A percentile compares a stretch with the other conserved stretches of the same genome.
Conservation (phyloP, 2,888 invertebrate genomes). For the Onthophagus sagittarius region DNA sequence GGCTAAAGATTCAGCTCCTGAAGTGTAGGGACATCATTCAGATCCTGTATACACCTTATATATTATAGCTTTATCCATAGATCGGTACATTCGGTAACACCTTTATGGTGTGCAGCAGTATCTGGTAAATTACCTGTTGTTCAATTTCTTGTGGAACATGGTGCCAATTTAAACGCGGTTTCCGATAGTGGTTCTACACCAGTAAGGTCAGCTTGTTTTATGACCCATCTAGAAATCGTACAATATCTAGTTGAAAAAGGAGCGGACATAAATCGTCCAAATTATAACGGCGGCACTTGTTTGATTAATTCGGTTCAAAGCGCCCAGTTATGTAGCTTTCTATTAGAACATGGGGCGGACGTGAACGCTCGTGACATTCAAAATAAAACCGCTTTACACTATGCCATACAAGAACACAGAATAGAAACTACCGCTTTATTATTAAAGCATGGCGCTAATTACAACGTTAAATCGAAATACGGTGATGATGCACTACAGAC, state of each 20-base stretch:
- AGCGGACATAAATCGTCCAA: constrained; percentile 79
- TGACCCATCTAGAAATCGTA: constrained; percentile 82
- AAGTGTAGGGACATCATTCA: not conserved
- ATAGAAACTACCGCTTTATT: constrained; percentile 80
- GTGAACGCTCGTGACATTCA: constrained; percentile 87
- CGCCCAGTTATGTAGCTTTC: constrained; percentile 71
- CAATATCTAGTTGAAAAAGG: constrained; percentile 71
- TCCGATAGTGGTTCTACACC: constrained; percentile 88
- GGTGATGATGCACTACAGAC: constrained; percentile 88
- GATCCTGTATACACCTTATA: not conserved
- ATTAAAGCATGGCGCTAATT: constrained; percentile 76
- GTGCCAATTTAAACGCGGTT: constrained; percentile 81
- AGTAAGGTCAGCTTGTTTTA: constrained; percentile 88
- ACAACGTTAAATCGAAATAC: constrained; percentile 69
- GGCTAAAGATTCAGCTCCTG: no score
- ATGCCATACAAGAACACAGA: constrained; percentile 84
- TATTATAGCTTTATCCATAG: constrained; percentile 37
- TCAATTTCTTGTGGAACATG: constrained; percentile 71
- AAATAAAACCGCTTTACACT: constrained; percentile 87
- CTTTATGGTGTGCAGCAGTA: constrained; percentile 90
- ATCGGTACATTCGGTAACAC: constrained; percentile 77
- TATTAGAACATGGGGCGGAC: constrained; percentile 74
- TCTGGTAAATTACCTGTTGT: constrained; percentile 76
- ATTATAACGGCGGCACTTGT: constrained; percentile 90
- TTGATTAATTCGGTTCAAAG: constrained; percentile 91